Evolutionary conservation across 2,888 invertebrate species (phyloP), one percentile per base, ranked within the genome.

Genomic region (Lasioglossum oenotherae): DNA sequence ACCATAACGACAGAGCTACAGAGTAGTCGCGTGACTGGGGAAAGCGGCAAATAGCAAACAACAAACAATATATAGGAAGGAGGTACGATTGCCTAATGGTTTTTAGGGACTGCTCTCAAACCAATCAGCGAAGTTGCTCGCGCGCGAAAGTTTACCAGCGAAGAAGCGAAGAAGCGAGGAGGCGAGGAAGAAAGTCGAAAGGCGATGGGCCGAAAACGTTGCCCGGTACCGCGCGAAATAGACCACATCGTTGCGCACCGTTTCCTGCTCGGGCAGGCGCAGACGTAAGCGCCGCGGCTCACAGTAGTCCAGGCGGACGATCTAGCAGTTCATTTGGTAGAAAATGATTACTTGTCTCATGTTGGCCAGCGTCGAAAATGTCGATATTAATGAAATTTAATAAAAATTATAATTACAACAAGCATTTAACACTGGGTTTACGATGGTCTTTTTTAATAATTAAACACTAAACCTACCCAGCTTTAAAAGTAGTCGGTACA

Each of bases 221-320:
- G 87, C 82, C 67, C 75, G 46, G 41, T n/a, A n/a, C 31, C 73
- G 31, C 44, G 46, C 19, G 87, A 90, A 91, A 87, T 89, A 89
- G 91, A 91, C 87, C 91, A 85, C 85, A 80, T 89, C 88, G 89
- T 19, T 46, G 73, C 86, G 83, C 85, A 74, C 78, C 84, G 84
- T 84, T 69, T 77, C 44, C 76, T 84, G 69, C 73, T 78, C 80
- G 82, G 84, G 16, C 6, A 81, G n/a, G 12, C 57, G 57, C n/a
- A 23, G 23, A 81, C 83, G 31, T 16, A 81, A 14, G 14, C 60
- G 60, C 27, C 53, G 41, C 41, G 12, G 41, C 41, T 12, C 44
- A 44, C 44, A 4, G 44, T 44, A 4, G 44, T 14, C 44, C 44
- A 0, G 14, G 14, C 44, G 4, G 14, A 14, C 14, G 14, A 14